These are phyloP conservation scores for Columba livia DNA, from an alignment of 2,113 vertebrate species.

Conservation along the genomic window DNA sequence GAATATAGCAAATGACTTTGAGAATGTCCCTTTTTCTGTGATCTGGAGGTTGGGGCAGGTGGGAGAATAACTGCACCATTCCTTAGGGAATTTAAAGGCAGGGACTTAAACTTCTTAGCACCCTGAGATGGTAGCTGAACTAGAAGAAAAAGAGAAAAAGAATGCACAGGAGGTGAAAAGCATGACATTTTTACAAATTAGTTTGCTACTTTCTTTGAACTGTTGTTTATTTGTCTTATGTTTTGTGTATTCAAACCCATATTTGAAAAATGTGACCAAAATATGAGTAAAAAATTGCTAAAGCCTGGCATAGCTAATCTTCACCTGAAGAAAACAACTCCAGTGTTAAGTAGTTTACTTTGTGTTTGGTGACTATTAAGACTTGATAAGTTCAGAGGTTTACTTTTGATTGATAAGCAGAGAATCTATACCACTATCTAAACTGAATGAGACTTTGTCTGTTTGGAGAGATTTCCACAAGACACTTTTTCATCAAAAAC, in stretches of 20 bases:
- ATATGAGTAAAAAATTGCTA: not conserved
- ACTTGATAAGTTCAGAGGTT: not conserved
- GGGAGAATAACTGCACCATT: slow-evolving; percentile 55
- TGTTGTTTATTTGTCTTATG: not conserved
- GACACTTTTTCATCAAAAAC: not conserved
- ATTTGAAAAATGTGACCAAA: not conserved
- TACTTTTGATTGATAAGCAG: not conserved
- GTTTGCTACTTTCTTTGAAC: not conserved
- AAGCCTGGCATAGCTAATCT: not conserved
- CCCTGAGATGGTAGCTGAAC: slow-evolving; percentile 69
- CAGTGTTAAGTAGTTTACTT: not conserved
- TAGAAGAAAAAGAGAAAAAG: slow-evolving; percentile 11
- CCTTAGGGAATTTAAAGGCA: slow-evolving; percentile 64
- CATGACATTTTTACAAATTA: not conserved
- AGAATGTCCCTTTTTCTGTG: slow-evolving; percentile 32
- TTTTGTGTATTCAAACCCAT: not conserved
- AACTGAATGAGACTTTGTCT: not conserved
- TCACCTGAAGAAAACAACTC: not conserved
- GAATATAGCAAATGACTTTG: slow-evolving; percentile 67
- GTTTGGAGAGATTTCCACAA: not conserved
- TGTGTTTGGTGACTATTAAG: not conserved
- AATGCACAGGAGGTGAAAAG: not conserved
- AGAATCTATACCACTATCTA: not conserved
- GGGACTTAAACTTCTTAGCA: slow-evolving; percentile 73
- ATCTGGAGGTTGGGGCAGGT: slow-evolving; percentile 32